Conservation (phyloP, 1,140 invertebrate genomes). For the Brachionus koreanus region DNA sequence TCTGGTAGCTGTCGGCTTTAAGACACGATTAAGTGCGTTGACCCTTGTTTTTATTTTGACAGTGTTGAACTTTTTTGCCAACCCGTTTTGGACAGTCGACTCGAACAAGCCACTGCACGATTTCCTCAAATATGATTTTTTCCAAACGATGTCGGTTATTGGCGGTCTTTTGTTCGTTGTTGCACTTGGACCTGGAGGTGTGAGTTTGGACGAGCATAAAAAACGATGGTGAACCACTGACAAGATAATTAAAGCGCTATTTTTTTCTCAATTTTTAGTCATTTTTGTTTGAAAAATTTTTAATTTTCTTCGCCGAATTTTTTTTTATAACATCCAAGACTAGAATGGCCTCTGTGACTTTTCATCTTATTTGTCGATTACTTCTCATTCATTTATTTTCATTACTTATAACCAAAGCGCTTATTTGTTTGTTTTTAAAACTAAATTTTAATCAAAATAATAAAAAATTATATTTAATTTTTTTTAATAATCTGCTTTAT, state of each 20-base stretch:
- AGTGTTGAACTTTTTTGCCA: constrained; percentile 89
- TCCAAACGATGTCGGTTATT: constrained; percentile 96
- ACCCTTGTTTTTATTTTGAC: constrained; percentile 84
- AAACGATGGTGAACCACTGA: constrained; percentile 40
- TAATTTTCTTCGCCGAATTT: neutral
- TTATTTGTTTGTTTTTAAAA: neutral
- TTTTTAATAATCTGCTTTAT: neutral
- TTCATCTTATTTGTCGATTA: neutral
- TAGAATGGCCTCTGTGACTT: neutral
- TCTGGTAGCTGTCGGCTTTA: constrained; percentile 91
- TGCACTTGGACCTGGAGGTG: constrained; percentile 90
- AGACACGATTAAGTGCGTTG: constrained; percentile 94
- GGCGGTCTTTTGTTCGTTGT: constrained; percentile 98
- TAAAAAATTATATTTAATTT: neutral
- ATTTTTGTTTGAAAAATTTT: neutral
- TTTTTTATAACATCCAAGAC: neutral
- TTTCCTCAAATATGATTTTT: constrained; percentile 99
- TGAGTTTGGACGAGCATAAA: constrained; percentile 54
- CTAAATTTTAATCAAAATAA: neutral
- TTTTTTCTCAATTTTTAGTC: neutral
- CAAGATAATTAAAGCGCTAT: neutral
- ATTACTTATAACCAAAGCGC: neutral
- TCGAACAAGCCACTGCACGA: constrained; percentile 89
- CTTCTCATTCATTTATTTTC: neutral
- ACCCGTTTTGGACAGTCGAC: constrained; percentile 95